Evolutionary conservation across 1,140 invertebrate genomes (phyloP).

Genomic region (Planococcus citri): DNA sequence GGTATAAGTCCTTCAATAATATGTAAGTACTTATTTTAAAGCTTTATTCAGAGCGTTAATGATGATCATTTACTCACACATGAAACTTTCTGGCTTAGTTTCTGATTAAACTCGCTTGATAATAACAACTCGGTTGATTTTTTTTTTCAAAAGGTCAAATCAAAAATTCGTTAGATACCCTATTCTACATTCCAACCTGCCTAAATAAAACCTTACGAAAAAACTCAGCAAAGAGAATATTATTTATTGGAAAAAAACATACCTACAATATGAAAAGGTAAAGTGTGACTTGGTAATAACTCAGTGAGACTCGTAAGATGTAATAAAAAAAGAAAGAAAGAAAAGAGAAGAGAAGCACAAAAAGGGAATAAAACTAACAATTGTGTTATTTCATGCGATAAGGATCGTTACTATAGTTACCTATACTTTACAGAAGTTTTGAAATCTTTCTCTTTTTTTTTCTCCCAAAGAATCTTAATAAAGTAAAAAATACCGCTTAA

Average conservation of each 20-base stretch:
- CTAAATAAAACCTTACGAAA: too few relatives aligned
- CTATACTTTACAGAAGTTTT: not conserved
- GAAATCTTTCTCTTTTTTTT: not conserved
- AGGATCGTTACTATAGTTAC: slow-evolving; percentile 17
- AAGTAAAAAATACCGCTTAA: not conserved
- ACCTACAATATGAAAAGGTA: not conserved
- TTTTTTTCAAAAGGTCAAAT: not conserved
- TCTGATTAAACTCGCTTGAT: too few relatives aligned
- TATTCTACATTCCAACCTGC: too few relatives aligned
- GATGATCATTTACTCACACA: too few relatives aligned
- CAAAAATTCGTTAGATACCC: not conserved
- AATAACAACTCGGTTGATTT: not conserved
- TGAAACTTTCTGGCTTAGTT: too few relatives aligned
- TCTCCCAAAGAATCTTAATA: not conserved
- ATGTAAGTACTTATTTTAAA: too few relatives aligned
- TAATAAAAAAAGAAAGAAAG: not conserved
- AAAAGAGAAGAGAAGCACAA: not conserved
- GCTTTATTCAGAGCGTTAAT: too few relatives aligned
- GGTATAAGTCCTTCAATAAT: too few relatives aligned
- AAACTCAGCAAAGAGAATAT: not conserved
- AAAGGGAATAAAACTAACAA: not conserved
- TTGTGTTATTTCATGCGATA: slow-evolving; percentile 9
- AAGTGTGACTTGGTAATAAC: slow-evolving; percentile 9
- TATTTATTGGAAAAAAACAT: not conserved
- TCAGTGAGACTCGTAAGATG: not conserved